Base-by-base conservation (phyloP, 2,888 invertebrate genomes). In the Serrognathus titanus region DNA sequence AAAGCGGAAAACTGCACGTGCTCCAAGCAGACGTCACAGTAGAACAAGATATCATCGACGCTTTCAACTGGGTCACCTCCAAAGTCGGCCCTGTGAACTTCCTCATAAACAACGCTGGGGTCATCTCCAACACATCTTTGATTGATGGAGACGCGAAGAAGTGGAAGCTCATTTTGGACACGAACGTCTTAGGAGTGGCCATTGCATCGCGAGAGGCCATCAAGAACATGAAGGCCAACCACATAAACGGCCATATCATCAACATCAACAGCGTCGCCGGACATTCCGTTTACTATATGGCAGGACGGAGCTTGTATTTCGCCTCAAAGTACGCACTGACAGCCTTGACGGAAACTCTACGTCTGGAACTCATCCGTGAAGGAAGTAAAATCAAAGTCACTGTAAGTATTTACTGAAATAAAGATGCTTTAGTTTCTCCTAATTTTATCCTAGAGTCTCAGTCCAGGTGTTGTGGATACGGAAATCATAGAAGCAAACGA, bases 181-280 rank as follows among this genome's bases (percentile, higher is more conserved):
- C 46, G 5, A 58, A n/a, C n/a, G n/a, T n/a, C n/a, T n/a, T n/a
- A n/a, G n/a, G n/a, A n/a, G n/a, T n/a, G n/a, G n/a, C n/a, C 9
- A 35, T 41, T 2, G 51, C 48, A 1, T 24, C 54, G 0, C 49
- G 48, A 4, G 53, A 53, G 37, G 53, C 53, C 9, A 47, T 58
- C 4, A 10, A 36, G 12, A 53, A 53, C 39, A 58, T 58, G 58
- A 39, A 47, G 40, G 24, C 12, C 1, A 46, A 53, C 9, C 36
- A 20, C 35, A 48, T 57, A n/a, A 36, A 12, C 4, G 57, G 58
- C 1, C 58, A 58, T 16, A 53, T 58, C 31, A 49, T 58, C 35
- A 54, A 54, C 36, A 54, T 57, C 4, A 52, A 52, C 12, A 57
- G 57, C 38, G 31, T 49, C 9, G 40, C 20, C 2, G 57, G 57